Percentiles rank a stretch among this genome's conserved stretches.
phyloP scores from a whole-genome alignment of 2,888 invertebrate genomes.

The Pantelozetes paolii region DNA sequence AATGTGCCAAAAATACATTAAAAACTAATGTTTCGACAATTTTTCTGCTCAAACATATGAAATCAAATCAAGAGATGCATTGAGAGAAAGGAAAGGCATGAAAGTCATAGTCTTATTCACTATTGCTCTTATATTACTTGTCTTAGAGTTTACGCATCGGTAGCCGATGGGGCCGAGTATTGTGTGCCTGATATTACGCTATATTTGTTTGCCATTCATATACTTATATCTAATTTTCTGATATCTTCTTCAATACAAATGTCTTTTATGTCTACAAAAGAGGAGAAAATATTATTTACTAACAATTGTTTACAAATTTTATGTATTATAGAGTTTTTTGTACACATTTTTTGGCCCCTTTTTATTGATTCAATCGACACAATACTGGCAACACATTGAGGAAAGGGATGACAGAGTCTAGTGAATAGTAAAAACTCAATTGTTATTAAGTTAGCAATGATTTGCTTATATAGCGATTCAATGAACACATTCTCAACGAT shows the following conservation, averaged over 20 bases:
- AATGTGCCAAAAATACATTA: constrained; percentile 18
- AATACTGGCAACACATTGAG: background rate
- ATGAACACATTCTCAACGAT: background rate
- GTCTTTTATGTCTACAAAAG: background rate
- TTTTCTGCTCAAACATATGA: background rate
- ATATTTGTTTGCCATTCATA: too few species aligned
- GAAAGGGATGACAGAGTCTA: constrained; percentile 2
- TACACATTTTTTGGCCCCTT: background rate
- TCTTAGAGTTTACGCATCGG: background rate
- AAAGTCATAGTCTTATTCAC: background rate
- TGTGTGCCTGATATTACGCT: too few species aligned
- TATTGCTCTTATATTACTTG: background rate
- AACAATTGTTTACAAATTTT: background rate
- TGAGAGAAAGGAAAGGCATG: background rate
- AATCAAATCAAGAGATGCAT: background rate
- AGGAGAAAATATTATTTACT: background rate
- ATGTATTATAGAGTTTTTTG: background rate
- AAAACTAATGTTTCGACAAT: constrained; percentile 19
- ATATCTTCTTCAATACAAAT: background rate
- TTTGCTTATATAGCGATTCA: background rate
- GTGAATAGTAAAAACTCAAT: background rate
- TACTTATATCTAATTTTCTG: background rate
- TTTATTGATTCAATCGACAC: background rate
- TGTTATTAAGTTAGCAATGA: constrained; percentile 27
- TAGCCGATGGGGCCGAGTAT: background rate